Base-by-base conservation (phyloP, 2,113 vertebrate species). In the Tautogolabrus adspersus region DNA sequence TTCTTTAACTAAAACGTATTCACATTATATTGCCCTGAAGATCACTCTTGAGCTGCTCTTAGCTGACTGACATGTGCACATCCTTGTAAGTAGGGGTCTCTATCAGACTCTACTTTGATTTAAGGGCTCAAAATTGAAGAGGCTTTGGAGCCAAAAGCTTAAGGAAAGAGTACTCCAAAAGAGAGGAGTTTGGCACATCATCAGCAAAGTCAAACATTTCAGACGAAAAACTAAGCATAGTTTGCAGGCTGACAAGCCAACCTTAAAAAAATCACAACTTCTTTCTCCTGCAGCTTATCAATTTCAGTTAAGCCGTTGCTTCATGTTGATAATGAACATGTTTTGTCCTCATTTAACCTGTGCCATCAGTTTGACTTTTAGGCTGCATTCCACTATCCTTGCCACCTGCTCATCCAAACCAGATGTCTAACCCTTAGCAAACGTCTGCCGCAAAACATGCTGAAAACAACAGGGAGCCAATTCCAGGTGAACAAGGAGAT, bases 341-440 rank as follows among this genome's bases (percentile, higher is more conserved):
- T 75, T 81, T 79, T 70, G 34, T 34, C 49, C 60, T 73, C 42
- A 57, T 70, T 64, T 65, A 37, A 26, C 69, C 49, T 62, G 22
- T 44, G 26, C 63, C 47, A 63, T 55, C 55, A 40, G 63, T 60
- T 76, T 72, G 46, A 47, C 46, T 54, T 26, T 42, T 68, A 88
- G 75, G 59, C 73, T 76, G 30, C 46, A 18, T 47, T 75, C 75
- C 56, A 21, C 38, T 37, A 62, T 65, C 11, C 77, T 85, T 87
- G 66, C 58, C 82, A 81, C 66, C 70, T 67, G 72, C 69, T 84
- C 64, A 38, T 77, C 62, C 59, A 12, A 65, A 83, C 47, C 77
- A 88, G 82, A 79, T 80, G 78, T 89, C 75, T 75, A 70, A 82
- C 64, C 47, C 66, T 73, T 52, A 73, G 66, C 74, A 66, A 79